phyloP scores from a whole-genome alignment of 2,113 vertebrate genomes.

The Nasalis larvatus region DNA sequence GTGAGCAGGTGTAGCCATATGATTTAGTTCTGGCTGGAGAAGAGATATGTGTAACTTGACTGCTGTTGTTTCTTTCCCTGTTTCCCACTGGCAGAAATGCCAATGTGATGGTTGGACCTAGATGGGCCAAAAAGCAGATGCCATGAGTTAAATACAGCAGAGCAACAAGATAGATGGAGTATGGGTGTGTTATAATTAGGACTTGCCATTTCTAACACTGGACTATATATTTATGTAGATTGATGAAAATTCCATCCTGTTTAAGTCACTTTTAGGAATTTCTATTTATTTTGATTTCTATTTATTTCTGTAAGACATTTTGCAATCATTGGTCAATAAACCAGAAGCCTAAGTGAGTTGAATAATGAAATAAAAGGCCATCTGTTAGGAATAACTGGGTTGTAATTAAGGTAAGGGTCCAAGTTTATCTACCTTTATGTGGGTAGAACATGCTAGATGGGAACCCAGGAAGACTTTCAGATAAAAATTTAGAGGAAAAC shows the following conservation, averaged over 20 bases:
- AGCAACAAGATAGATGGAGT: neutral
- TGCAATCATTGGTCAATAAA: neutral
- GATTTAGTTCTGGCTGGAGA: neutral
- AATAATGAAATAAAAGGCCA: neutral
- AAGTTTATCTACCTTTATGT: neutral
- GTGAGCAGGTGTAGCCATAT: neutral
- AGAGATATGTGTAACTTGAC: neutral
- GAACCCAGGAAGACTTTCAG: constrained; percentile 19
- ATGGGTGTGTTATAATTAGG: neutral
- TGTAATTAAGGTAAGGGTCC: neutral
- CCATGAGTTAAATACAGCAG: neutral
- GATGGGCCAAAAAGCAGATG: neutral
- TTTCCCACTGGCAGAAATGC: neutral
- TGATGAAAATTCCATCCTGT: neutral
- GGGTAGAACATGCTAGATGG: neutral
- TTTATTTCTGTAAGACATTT: constrained; percentile 26
- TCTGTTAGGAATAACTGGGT: constrained; percentile 12
- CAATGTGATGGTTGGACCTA: neutral
- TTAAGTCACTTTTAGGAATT: neutral
- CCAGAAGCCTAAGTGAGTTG: neutral
- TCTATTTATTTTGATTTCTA: constrained; percentile 2
- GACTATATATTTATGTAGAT: neutral
- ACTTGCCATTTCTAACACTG: neutral
- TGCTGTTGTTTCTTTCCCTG: neutral
- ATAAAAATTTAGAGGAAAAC: neutral